Base-by-base conservation (phyloP, 1,140 invertebrate species). In the Drosophila malerkotliana region DNA sequence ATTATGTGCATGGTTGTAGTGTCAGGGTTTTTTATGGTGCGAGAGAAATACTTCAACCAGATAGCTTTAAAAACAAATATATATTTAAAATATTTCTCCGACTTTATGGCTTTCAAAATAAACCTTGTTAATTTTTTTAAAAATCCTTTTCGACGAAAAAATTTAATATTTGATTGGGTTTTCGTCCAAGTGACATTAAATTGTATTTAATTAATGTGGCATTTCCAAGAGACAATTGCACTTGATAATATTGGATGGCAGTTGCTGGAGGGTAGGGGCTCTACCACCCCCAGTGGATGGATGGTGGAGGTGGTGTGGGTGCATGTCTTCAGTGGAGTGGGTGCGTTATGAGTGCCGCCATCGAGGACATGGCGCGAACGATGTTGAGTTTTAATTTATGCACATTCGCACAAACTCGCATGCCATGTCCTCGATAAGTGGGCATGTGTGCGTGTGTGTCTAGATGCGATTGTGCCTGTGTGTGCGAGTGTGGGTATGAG, bases 331-430 rank as follows among this genome's bases (percentile, higher is more conserved):
- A 12, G 48, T 54, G 61, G 51, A 32, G 51, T 32, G 69, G 57
- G 58, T 53, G 55, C 58, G 60, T 77, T 85, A 77, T 85, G 81
- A 80, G 81, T 79, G 66, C 62, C 72, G 57, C 66, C 71, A 83
- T 82, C 53, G 79, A 75, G 79, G 55, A 74, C 75, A 64, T 48
- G 57, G 34, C 41, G 63, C 61, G 47, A 48, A 68, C 58, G 69
- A 66, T 57, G 63, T 72, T 75, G 81, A 74, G 63, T 87, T 88
- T 87, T 87, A 87, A 87, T 88, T 88, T 87, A 88, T 87, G 76
- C 84, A 63, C 66, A 76, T 72, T 69, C 66, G 61, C 62, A 48
- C 44, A 63, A 21, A 47, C 32, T 12, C 15, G 18, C 51, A 72
- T 26, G 37, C 54, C 62, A 77, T 76, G 72, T 68, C 61, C 72